A percentile compares a stretch with the other conserved stretches of the same genome.
phyloP scores from a whole-genome alignment of 1,140 invertebrate genomes.

The Drosophila chauvacae region DNA sequence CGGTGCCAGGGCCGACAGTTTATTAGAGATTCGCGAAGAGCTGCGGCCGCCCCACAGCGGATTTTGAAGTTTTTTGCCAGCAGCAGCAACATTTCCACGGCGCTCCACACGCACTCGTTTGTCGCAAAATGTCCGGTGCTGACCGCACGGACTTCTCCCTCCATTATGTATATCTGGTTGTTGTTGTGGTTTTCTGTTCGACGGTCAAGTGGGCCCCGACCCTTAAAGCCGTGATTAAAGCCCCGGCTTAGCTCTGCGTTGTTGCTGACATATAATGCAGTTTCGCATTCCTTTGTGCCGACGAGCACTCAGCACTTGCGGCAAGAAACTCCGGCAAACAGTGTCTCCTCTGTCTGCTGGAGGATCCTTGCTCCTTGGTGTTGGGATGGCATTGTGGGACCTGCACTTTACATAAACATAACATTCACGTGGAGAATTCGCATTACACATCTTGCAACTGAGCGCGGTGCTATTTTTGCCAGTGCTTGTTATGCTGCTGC shows the following conservation, averaged over 20 bases:
- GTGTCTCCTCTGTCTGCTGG: conserved; percentile 7
- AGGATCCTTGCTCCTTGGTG: conserved; percentile 3
- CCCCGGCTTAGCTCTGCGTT: conserved; percentile 4
- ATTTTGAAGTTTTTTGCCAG: conserved; percentile 55
- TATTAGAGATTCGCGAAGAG: conserved; percentile 56
- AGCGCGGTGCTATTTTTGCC: conserved; percentile 63
- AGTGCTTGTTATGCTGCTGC: conserved; percentile 71
- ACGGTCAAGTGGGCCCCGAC: not conserved
- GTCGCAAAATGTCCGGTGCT: conserved; percentile 6
- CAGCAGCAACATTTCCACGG: conserved; percentile 32
- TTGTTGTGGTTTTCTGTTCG: not conserved
- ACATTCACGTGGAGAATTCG: conserved; percentile 80
- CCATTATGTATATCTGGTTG: conserved; percentile 21
- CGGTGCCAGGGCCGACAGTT: conserved; percentile 15
- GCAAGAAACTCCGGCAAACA: conserved; percentile 63
- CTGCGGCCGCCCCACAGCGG: conserved; percentile 29
- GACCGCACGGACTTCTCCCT: conserved; percentile 27
- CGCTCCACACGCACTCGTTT: conserved; percentile 10
- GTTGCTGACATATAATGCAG: conserved; percentile 25
- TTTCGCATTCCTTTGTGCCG: conserved; percentile 16
- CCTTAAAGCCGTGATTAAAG: conserved; percentile 64
- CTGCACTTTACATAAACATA: conserved; percentile 82
- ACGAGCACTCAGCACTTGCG: conserved; percentile 50
- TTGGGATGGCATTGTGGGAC: conserved; percentile 57
- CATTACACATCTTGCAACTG: conserved; percentile 71